Base-by-base conservation (phyloP, 2,888 invertebrate species). In the Stenotaenia linearis region DNA sequence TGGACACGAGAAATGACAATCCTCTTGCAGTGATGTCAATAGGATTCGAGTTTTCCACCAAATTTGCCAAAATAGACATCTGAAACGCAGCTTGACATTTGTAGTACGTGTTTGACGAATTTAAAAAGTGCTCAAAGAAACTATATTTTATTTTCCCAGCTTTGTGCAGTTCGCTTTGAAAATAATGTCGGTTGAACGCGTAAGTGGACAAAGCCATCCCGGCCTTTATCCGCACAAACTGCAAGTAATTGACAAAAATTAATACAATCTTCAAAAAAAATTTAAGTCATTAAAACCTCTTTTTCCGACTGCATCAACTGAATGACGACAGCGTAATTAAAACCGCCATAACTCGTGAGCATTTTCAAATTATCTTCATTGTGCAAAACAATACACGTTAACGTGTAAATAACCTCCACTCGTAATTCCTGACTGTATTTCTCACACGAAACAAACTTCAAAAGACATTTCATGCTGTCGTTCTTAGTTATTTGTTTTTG, bases 121-220 rank as follows among this genome's bases (percentile, higher is more conserved):
- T 40, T 7, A 78, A 50, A 50, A 78, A 78, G 25, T 78, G 78
- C 6, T 78, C 50, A 28, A 78, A 78, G 50, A 78, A 78, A 40
- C 50, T 50, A 15, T 28, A 45, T 25, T 50, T 50, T 9, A 78
- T 78, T 32, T 78, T 78, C 15, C 78, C 78, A 45, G 78, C 50
- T 78, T 32, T 78, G 28, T 78, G 56, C 12, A 40, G 50, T 50
- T 78, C 78, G 9, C 15, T 50, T 18, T 78, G 50, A 45, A 78
- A 78, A 15, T 25, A 10, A 25, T 23, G 23, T 50, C 79, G 69
- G 40, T 80, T 80, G 40, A 61, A 80, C 2, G 78, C 78, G 45
- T 78, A 80, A 0, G 75, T 50, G 15, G 78, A 79, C 25, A 80
- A 50, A n/a, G 80, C 78, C 45, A 37, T 79, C 23, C 80, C 80